Conservation (phyloP, 2,113 vertebrate genomes). For the Chionodraco myersi region DNA sequence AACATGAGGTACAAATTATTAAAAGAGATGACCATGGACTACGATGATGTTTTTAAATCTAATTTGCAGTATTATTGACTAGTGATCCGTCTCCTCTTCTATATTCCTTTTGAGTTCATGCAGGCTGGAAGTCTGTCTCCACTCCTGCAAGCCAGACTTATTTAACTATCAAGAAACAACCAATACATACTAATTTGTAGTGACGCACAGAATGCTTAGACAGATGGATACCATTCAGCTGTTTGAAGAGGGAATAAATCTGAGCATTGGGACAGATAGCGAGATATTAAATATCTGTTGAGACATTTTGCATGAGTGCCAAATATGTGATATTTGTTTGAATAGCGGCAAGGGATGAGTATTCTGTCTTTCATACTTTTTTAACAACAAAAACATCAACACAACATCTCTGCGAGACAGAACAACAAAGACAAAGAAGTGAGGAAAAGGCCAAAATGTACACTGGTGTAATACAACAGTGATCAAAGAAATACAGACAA, state of each 20-base stretch:
- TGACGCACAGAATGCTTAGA: slow-evolving; percentile 31
- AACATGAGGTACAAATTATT: too few relatives aligned
- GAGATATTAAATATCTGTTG: slow-evolving; percentile 49
- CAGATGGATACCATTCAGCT: slow-evolving; percentile 42
- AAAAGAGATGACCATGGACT: neutral
- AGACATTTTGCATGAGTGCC: slow-evolving; percentile 57
- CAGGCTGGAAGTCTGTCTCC: neutral
- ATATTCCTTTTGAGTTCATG: neutral
- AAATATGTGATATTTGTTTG: slow-evolving; percentile 56
- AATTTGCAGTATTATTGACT: neutral
- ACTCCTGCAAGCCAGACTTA: slow-evolving; percentile 11
- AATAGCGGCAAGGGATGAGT: slow-evolving; percentile 50
- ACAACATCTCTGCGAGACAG: slow-evolving; percentile 40
- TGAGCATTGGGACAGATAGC: slow-evolving; percentile 35
- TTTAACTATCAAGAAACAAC: slow-evolving; percentile 24
- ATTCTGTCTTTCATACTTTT: slow-evolving; percentile 52
- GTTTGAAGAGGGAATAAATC: slow-evolving; percentile 58
- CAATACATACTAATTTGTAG: slow-evolving; percentile 45
- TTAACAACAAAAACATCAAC: slow-evolving; percentile 62
- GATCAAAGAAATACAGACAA: slow-evolving; percentile 69
- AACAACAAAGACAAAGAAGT: slow-evolving; percentile 71
- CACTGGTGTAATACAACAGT: slow-evolving; percentile 50
- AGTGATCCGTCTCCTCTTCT: neutral
- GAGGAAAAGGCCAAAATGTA: slow-evolving; percentile 56
- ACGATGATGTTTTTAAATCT: neutral